Base-by-base conservation (phyloP, 2,113 vertebrate species). In the Perca schrenkii region DNA sequence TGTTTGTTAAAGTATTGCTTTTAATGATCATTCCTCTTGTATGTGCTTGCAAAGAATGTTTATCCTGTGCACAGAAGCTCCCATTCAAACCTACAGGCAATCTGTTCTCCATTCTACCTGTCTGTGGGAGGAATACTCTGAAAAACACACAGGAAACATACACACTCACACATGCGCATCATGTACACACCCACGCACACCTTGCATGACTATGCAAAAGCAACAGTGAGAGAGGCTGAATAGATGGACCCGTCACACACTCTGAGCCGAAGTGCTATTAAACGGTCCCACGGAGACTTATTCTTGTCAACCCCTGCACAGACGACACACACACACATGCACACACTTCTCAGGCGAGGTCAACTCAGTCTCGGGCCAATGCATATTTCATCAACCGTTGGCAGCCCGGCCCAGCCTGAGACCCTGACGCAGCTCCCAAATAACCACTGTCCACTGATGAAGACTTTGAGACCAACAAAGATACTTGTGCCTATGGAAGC, bases 381-480 rank as follows among this genome's bases (percentile, higher is more conserved):
- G 77, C 84, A 88, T 92, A 82, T 87, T 87, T 88, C 63, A 91
- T 91, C 49, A 65, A 47, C 40, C 46, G 16, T 31, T n/a, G 31
- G 69, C 69, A 21, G 76, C n/a, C 19, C 2, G 12, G 22, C n/a
- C 28, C 31, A 31, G 74, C 19, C 65, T 21, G 54, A 79, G 73
- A 83, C 86, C 74, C 80, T 34, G 77, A 70, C 10, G 25, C 50
- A 73, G 74, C 71, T 64, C 25, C 85, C 56, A 70, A 46, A 86
- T 31, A 79, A 46, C 56, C 40, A 5, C 17, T 10, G n/a, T 43
- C 52, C 72, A 36, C 36, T 47, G 49, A 80, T 75, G 49, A 77
- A 84, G 70, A 77, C 75, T 43, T 79, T 31, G 79, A 60, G 22
- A 49, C 63, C 7, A 58, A 72, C 64, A 73, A 19, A 58, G 65